Evolutionary conservation across 2,113 vertebrate genomes (phyloP).

Genomic region (Tichodroma muraria): DNA sequence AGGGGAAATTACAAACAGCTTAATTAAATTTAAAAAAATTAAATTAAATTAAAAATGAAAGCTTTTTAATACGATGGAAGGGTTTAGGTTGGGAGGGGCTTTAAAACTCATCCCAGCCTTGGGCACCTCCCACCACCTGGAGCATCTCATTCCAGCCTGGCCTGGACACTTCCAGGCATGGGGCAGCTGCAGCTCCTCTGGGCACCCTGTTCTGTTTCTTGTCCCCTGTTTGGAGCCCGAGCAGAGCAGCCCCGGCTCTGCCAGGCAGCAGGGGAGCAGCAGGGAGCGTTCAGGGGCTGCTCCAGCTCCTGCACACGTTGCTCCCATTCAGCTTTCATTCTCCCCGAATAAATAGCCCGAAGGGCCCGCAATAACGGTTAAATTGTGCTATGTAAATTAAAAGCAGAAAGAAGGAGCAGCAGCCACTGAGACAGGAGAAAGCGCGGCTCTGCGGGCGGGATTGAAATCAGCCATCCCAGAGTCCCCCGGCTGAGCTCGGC

Average conservation of each 20-base stretch:
- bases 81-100: background rate
- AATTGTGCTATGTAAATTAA: background rate
- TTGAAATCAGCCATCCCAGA: background rate
- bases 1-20: background rate
- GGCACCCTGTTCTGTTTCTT: fast-evolving
- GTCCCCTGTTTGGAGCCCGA: background rate
- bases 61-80: fast-evolving
- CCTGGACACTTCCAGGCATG: background rate
- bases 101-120: background rate
- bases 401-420: background rate
- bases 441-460: background rate
- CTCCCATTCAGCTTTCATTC: background rate
- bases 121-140: background rate
- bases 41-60: too few relatives aligned
- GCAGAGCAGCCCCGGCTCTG: background rate
- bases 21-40: too few relatives aligned
- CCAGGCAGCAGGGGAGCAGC: background rate
- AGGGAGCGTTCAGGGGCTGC: background rate
- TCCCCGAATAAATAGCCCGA: background rate
- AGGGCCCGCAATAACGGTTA: background rate
- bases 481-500: background rate
- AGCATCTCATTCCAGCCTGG: background rate
- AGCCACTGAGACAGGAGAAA: background rate
- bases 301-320: background rate
- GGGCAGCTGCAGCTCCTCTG: background rate